Percentiles rank a stretch among this genome's conserved stretches.
phyloP scores from a whole-genome alignment of 2,888 invertebrate species.

The Chloromyia formosa region DNA sequence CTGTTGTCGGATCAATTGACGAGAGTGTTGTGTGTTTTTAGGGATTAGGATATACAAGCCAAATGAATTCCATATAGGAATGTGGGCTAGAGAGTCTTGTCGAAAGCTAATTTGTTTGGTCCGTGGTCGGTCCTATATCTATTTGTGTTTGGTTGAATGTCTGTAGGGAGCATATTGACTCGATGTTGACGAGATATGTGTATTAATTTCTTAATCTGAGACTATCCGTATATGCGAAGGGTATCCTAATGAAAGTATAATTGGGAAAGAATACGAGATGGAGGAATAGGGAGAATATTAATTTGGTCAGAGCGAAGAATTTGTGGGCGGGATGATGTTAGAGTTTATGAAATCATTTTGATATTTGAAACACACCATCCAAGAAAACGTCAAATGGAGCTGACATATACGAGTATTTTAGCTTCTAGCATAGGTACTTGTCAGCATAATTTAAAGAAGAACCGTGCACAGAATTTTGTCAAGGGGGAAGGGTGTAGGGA shows the following conservation, averaged over 20 bases:
- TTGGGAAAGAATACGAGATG: background rate
- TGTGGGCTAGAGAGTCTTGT: slow-evolving; percentile 4
- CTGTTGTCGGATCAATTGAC: slow-evolving; percentile 32
- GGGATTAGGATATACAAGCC: slow-evolving; percentile 28
- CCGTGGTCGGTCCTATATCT: too few relatives aligned
- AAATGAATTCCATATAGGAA: slow-evolving; percentile 32
- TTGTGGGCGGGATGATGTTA: too few relatives aligned
- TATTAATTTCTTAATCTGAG: slow-evolving; percentile 31
- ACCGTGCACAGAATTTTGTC: too few relatives aligned
- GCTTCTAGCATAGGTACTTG: too few relatives aligned
- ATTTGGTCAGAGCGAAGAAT: background rate
- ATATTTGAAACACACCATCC: too few relatives aligned
- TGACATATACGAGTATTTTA: too few relatives aligned
- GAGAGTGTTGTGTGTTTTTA: slow-evolving; percentile 26
- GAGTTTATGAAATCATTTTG: too few relatives aligned
- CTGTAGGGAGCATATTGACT: background rate
- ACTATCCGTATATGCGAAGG: background rate
- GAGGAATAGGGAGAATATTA: slow-evolving; percentile 10
- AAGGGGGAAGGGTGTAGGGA: too few relatives aligned
- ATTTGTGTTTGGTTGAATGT: too few relatives aligned
- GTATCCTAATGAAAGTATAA: slow-evolving; percentile 10
- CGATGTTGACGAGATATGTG: background rate
- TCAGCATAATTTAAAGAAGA: too few relatives aligned
- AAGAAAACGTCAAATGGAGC: too few relatives aligned
- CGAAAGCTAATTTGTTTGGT: slow-evolving; percentile 35